Base-by-base conservation (phyloP, 2,888 invertebrate species). In the Oscheius sp. region DNA sequence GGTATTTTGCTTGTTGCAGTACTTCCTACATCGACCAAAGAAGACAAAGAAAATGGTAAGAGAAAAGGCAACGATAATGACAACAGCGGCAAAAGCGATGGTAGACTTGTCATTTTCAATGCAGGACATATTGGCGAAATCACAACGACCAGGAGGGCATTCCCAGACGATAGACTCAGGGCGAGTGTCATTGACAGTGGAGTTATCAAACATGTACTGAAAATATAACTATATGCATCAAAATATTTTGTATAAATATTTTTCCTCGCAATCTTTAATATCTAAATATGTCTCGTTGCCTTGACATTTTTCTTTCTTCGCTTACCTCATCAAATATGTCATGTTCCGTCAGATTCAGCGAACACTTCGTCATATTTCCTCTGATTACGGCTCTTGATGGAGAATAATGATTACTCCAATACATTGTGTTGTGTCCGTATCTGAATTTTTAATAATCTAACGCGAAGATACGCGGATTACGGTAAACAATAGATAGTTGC, bases 201-300 rank as follows among this genome's bases (percentile, higher is more conserved):
- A 59, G 28, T 59, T 59, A 30, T 59, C 59, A n/a, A 59, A 59
- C 26, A 44, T 28, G n/a, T 44, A 24, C 59, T 59, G 57, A 38
- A 57, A 57, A 36, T 8, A 26, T 17, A 6, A 12, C 14, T 54
- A 36, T 56, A 12, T n/a, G n/a, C n/a, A n/a, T n/a, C n/a, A n/a
- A n/a, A n/a, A n/a, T n/a, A n/a, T n/a, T n/a, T n/a, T n/a, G n/a
- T n/a, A n/a, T n/a, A n/a, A n/a, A n/a, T n/a, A n/a, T n/a, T n/a
- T n/a, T n/a, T n/a, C n/a, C n/a, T n/a, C n/a, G n/a, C n/a, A n/a
- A n/a, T n/a, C n/a, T n/a, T n/a, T n/a, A n/a, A n/a, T n/a, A n/a
- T n/a, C n/a, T n/a, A n/a, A n/a, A n/a, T n/a, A n/a, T n/a, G n/a
- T n/a, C n/a, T n/a, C n/a, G n/a, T n/a, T n/a, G n/a, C n/a, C n/a